Percentiles rank a stretch among this genome's conserved stretches.
phyloP scores from a whole-genome alignment of 2,888 invertebrate species.

The Zhuqinia jingwanae region DNA sequence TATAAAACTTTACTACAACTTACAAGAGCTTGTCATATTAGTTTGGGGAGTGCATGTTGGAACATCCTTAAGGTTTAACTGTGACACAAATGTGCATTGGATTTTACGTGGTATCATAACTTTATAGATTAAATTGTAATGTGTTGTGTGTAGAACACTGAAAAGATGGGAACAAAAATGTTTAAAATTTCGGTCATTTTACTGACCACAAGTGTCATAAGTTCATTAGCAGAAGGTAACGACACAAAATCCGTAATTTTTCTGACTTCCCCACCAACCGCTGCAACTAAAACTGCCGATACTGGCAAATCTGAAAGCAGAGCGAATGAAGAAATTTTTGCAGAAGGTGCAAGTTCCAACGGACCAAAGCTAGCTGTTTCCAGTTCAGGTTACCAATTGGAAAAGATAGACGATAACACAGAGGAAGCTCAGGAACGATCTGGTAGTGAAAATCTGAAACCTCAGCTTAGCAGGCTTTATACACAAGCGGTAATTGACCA shows the following conservation, averaged over 20 bases:
- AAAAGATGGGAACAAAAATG: not conserved
- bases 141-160: not conserved
- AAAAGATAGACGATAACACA: slow-evolving; percentile 42
- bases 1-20: slow-evolving; percentile 34
- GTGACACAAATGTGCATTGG: not conserved
- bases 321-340: slow-evolving; percentile 23
- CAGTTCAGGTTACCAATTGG: slow-evolving; percentile 51
- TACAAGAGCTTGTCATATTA: slow-evolving; percentile 19
- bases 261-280: slow-evolving; percentile 13
- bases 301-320: slow-evolving; percentile 54
- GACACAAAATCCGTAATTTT: slow-evolving; percentile 51
- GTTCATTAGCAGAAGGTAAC: slow-evolving; percentile 10
- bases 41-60: not conserved
- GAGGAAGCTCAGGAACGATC: slow-evolving; percentile 34
- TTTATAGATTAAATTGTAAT: not conserved
- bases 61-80: not conserved
- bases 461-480: not conserved
- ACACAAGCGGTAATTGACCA: slow-evolving; percentile 6
- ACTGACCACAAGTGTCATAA: not conserved
- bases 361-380: slow-evolving; percentile 20
- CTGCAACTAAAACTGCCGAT: slow-evolving; percentile 7
- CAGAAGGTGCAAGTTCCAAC: slow-evolving; percentile 11
- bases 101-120: no score
- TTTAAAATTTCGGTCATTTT: not conserved
- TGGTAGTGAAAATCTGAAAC: slow-evolving; percentile 27